Conservation (phyloP, 2,888 invertebrate genomes). For the Actias luna region DNA sequence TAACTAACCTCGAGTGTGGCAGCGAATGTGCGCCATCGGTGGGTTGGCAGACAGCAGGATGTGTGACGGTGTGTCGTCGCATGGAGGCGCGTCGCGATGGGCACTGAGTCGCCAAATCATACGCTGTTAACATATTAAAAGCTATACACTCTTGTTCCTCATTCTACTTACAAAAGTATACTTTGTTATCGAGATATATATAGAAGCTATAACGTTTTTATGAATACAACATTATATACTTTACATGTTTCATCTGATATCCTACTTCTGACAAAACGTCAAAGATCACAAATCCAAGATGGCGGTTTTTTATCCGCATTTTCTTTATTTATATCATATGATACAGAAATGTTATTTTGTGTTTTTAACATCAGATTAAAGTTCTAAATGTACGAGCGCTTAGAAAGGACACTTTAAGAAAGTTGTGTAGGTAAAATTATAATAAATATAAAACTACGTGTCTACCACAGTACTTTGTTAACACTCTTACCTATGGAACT, state of each 20-base stretch:
- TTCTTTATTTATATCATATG: neutral
- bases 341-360: neutral
- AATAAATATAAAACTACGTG: too few relatives aligned
- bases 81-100: slow-evolving; percentile 86
- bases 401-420: too few relatives aligned
- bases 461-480: too few relatives aligned
- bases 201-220: neutral
- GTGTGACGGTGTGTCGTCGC: slow-evolving; percentile 86
- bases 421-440: too few relatives aligned
- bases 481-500: too few relatives aligned
- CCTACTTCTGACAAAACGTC: neutral
- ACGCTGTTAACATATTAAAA: slow-evolving; percentile 75
- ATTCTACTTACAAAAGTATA: neutral
- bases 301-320: neutral
- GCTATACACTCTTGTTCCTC: too few relatives aligned
- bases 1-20: slow-evolving; percentile 85
- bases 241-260: neutral
- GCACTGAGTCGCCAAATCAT: slow-evolving; percentile 92
- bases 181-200: neutral
- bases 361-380: neutral
- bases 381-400: too few relatives aligned
- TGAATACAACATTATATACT: too few relatives aligned
- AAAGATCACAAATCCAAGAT: neutral
- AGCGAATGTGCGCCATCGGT: slow-evolving; percentile 83
- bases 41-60: slow-evolving; percentile 69